These are phyloP conservation scores for Siderastrea radians DNA, from an alignment of 92 coral and sea anemone species.

Conservation along the genomic window DNA sequence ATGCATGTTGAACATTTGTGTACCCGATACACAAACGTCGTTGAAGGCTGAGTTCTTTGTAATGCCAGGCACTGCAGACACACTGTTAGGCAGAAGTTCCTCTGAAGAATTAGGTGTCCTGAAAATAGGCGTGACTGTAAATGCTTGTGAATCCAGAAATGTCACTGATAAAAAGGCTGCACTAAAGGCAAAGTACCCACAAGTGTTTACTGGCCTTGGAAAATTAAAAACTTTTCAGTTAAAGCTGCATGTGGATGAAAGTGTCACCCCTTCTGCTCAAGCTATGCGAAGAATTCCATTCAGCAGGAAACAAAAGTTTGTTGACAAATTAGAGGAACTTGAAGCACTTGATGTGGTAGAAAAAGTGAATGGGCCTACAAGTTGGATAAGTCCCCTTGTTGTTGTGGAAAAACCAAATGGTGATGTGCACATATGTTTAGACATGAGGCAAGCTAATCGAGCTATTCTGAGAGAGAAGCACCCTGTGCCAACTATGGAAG, in stretches of 20 bases:
- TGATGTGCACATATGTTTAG: slow-evolving; percentile 68
- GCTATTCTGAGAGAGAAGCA: slow-evolving; percentile 71
- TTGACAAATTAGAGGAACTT: slow-evolving; percentile 60
- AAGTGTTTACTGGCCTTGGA: slow-evolving; percentile 55
- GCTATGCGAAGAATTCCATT: slow-evolving; percentile 52
- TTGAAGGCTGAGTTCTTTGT: slow-evolving; percentile 40
- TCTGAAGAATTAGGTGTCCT: slow-evolving; percentile 39
- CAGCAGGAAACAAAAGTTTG: slow-evolving; percentile 52
- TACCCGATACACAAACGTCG: slow-evolving; percentile 24
- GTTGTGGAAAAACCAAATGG: slow-evolving; percentile 69
- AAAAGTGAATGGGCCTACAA: slow-evolving; percentile 48
- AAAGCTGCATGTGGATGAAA: slow-evolving; percentile 43
- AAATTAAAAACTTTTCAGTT: slow-evolving; percentile 36
- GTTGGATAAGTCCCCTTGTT: slow-evolving; percentile 73
- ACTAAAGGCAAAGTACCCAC: slow-evolving; percentile 55
- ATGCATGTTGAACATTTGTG: slow-evolving; percentile 24
- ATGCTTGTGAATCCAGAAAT: slow-evolving; percentile 1
- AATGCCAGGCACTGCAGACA: slow-evolving; percentile 32
- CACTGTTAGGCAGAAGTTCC: slow-evolving; percentile 37
- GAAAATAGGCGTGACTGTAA: slow-evolving; percentile 38
- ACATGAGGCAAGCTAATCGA: slow-evolving; percentile 82
- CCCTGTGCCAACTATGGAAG: slow-evolving; percentile 75
- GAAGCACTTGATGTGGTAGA: slow-evolving; percentile 65
- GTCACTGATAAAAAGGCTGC: slow-evolving; percentile 39
- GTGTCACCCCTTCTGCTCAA: slow-evolving; percentile 52